A percentile compares a stretch with the other conserved stretches of the same genome.
These are phyloP conservation scores for Sylvicola cinctus DNA, from an alignment of 2,888 invertebrate genomes.

Conservation along the genomic window DNA sequence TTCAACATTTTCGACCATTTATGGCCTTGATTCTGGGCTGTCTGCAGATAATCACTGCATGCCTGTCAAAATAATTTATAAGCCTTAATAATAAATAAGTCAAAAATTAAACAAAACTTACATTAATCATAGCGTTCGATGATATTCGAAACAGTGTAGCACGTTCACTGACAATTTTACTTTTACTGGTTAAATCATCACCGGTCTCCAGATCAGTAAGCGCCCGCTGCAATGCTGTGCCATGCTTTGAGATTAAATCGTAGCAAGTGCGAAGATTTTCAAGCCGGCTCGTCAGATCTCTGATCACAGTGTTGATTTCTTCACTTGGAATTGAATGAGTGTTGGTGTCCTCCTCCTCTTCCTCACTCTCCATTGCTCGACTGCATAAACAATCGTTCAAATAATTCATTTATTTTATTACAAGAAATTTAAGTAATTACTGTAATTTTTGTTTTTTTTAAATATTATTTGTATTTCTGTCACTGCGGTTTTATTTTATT, in stretches of 20 bases:
- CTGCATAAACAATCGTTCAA: no score
- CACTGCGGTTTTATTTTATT: no score
- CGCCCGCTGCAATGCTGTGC: constrained; percentile 60
- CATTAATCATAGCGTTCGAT: constrained; percentile 92
- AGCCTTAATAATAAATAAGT: not conserved
- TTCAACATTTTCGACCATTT: constrained; percentile 86
- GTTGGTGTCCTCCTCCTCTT: constrained; percentile 46
- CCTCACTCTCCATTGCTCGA: constrained; percentile 50
- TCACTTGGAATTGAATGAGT: constrained; percentile 27
- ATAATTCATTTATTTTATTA: no score
- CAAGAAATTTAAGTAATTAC: no score
- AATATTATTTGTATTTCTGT: no score
- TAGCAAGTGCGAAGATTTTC: constrained; percentile 84
- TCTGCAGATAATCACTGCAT: constrained; percentile 76
- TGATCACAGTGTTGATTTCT: constrained; percentile 38
- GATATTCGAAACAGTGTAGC: constrained; percentile 91
- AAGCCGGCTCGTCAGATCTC: constrained; percentile 54
- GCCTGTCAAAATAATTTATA: constrained; percentile 32
- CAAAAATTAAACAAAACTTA: constrained; percentile 26
- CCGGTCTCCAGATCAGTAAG: constrained; percentile 57
- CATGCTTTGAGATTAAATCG: constrained; percentile 77
- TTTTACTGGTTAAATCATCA: constrained; percentile 45
- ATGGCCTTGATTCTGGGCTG: constrained; percentile 75
- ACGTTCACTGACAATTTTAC: constrained; percentile 79
- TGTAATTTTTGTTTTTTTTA: no score